Evolutionary conservation across 2,113 vertebrate species (phyloP), one percentile per base, ranked within the genome.

Genomic region (Hucho hucho): DNA sequence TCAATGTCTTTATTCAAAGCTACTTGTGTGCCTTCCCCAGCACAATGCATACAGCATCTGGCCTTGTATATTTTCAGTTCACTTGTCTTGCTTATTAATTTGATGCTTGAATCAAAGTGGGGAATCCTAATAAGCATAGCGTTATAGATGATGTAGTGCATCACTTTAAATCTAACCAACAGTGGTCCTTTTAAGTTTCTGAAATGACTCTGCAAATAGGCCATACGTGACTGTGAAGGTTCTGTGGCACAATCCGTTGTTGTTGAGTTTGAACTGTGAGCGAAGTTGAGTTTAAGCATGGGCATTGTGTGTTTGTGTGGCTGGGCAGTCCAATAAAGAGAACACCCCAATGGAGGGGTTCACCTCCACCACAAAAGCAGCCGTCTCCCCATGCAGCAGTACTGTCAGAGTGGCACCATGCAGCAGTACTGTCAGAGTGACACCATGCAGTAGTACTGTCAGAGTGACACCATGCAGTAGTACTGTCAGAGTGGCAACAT

Each of bases 341-440:
- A 86, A 76, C 83, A 84, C 78, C 87, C 85, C 84, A 81, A 81
- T 58, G 81, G 76, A 80, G n/a, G n/a, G n/a, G 6, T 28, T 49
- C 43, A 9, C 43, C 43, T 46, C 43, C 11, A 46, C 1, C 43
- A 46, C 43, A 46, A 9, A 4, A 46, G 43, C 43, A 46, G 43
- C 43, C 7, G 7, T 6, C 6, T 46, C 11, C 43, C 43, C 43
- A 46, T 46, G 43, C 6, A 53, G 1, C 5, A 53, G 4, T 16
- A 53, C 47, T 4, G 4, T 53, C 47, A 49, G 13, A 49, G 47
- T 47, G 29, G 6, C 29, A 32, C 29, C 29, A 32, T 32, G 29
- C 29, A 32, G 4, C 0, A 32, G 29, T 32, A 32, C 29, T 32
- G 29, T 32, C 29, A 32, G 29, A 37, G 32, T 37, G 32, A 37